Evolutionary conservation across 2,797 vertebrate genomes (phyloP), one percentile per base, ranked within the genome.

Genomic region (Falco novaeseelandiae): DNA sequence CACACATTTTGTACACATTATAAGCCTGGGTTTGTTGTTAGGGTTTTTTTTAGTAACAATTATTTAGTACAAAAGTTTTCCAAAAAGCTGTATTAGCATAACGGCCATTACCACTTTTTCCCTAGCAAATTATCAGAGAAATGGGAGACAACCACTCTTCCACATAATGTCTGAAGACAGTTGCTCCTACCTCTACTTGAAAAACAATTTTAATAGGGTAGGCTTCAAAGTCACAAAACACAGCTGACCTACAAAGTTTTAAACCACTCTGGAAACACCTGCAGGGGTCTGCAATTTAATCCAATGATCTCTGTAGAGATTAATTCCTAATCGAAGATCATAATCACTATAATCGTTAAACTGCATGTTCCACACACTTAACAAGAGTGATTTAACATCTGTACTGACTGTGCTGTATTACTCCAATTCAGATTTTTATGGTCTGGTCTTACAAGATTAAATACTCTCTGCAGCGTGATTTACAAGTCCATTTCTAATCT

Each of bases 401-500:
- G 5, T 26, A 61, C 16, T 27, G 12, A 54, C 14, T 44, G 17
- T 44, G 18, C 19, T 49, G 54, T 42, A 59, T 29, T 69, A 74
- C 5, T 36, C 13, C 7, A 61, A 20, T 36, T 26, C 32, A 34
- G 14, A 67, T 44, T 84, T 89, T 83, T 46, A 71, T 6, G 6
- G 27, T 73, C 11, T 55, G 14, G 11, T 55, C 26, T 79, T 42
- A 32, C 0, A 10, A 88, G 65, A 30, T 25, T 30, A 44, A 42
- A 25, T 29, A 54, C 26, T 69, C 76, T 54, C 14, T 48, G 4
- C 22, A 58, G 15, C 8, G 29, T 13, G 17, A 58, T 17, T 49
- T 42, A 10, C 40, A 77, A 67, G 8, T 12, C 5, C 14, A 54
- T 49, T 6, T 69, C 1, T 59, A 48, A 61, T 27, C 0, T 0